phyloP scores from a whole-genome alignment of 1,140 invertebrate species.

The Drosophila neocordata region DNA sequence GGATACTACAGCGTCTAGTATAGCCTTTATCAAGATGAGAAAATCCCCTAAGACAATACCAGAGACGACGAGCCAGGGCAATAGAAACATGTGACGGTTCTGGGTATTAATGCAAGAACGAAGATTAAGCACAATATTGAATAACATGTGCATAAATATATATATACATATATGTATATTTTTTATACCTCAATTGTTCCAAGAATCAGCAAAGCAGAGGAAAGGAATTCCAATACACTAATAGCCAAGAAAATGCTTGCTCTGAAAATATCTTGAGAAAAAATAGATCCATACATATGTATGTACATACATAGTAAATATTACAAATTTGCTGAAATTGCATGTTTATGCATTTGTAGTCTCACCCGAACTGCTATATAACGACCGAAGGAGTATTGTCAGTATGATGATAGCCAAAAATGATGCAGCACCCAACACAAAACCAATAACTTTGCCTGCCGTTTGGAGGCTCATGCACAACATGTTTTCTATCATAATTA shows the following conservation, averaged over 20 bases:
- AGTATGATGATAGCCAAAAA: background rate
- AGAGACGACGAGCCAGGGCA: conserved; percentile 45
- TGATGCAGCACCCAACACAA: background rate
- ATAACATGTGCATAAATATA: background rate
- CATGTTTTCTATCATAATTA: background rate
- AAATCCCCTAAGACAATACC: background rate
- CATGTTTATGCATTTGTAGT: too few species aligned
- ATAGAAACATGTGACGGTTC: conserved; percentile 40
- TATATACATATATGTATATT: too few species aligned
- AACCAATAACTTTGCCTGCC: conserved; percentile 1
- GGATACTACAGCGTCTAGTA: too few species aligned
- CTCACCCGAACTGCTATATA: too few species aligned
- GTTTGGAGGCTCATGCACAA: background rate
- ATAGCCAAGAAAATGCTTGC: background rate
- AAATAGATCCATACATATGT: too few species aligned
- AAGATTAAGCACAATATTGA: background rate
- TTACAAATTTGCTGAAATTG: too few species aligned
- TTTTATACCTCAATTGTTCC: background rate
- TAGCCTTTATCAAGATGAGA: too few species aligned
- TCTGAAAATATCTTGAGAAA: background rate
- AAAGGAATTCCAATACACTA: background rate
- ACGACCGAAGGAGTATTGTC: too few species aligned
- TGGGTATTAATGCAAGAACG: background rate
- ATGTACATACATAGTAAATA: background rate
- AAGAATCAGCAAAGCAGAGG: background rate